A percentile compares a stretch with the other conserved stretches of the same genome.
These are phyloP conservation scores for Drosophila sturtevanti DNA, from an alignment of 1,140 invertebrate genomes.

Conservation along the genomic window DNA sequence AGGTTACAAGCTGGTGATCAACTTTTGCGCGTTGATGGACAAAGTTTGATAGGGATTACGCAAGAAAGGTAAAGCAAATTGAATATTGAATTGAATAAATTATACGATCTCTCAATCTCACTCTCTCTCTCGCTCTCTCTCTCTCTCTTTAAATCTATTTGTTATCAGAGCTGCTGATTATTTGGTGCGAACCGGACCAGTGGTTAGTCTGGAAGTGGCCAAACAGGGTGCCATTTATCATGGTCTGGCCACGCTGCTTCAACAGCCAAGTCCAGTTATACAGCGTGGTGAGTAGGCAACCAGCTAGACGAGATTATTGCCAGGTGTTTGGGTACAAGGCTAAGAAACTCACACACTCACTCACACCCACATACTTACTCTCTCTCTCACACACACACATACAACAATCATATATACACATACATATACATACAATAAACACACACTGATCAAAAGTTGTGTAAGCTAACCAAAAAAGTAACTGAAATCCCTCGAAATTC, in stretches of 20 bases:
- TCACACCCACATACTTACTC: slow-evolving; percentile 29
- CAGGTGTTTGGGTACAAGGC: slow-evolving; percentile 27
- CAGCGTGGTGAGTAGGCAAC: slow-evolving; percentile 87
- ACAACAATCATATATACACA: slow-evolving; percentile 27
- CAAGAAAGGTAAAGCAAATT: slow-evolving; percentile 90
- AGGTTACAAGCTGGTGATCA: slow-evolving; percentile 98
- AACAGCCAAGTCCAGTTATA: slow-evolving; percentile 94
- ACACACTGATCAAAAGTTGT: slow-evolving; percentile 30
- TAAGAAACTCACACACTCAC: slow-evolving; percentile 25
- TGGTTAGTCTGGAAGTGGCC: slow-evolving; percentile 97
- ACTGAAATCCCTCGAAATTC: slow-evolving; percentile 20
- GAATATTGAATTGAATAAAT: too few species aligned
- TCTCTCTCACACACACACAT: slow-evolving; percentile 34
- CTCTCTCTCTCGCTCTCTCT: background rate
- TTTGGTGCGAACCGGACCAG: slow-evolving; percentile 95
- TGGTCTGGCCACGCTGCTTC: slow-evolving; percentile 95
- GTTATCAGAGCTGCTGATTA: slow-evolving; percentile 93
- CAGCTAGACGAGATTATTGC: slow-evolving; percentile 15
- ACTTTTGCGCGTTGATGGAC: slow-evolving; percentile 97
- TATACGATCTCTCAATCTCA: background rate
- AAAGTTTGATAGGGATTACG: slow-evolving; percentile 97
- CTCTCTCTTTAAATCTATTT: background rate
- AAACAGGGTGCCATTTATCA: slow-evolving; percentile 98
- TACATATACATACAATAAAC: slow-evolving; percentile 34
- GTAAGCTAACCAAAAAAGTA: slow-evolving; percentile 70